Evolutionary conservation across 1,140 invertebrate genomes (phyloP).

Genomic region (Heliothis subflexa): DNA sequence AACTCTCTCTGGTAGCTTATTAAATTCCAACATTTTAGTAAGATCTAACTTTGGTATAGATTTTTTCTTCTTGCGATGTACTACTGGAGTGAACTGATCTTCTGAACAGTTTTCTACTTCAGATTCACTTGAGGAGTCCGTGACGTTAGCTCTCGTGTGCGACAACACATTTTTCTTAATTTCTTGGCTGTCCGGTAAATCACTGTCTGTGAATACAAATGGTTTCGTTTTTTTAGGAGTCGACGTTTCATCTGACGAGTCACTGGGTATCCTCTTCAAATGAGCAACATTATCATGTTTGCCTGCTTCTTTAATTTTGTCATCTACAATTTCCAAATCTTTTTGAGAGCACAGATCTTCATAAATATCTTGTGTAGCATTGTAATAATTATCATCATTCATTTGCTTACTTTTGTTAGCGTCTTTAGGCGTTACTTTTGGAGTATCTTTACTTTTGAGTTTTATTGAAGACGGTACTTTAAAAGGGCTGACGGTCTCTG

Average conservation of each 20-base stretch:
- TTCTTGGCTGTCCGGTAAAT: constrained; percentile 75
- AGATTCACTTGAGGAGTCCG: constrained; percentile 68
- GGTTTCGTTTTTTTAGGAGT: constrained; percentile 70
- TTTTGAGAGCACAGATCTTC: constrained; percentile 74
- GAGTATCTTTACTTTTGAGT: constrained; percentile 55
- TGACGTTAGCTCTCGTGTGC: constrained; percentile 46
- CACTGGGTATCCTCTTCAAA: constrained; percentile 58
- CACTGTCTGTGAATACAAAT: constrained; percentile 64
- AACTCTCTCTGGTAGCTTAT: constrained; percentile 64
- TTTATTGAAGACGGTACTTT: constrained; percentile 69
- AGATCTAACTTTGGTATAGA: constrained; percentile 65
- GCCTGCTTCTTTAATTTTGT: constrained; percentile 48
- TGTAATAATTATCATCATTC: constrained; percentile 70
- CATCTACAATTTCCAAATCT: constrained; percentile 27
- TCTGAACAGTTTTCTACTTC: constrained; percentile 63
- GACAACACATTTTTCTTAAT: constrained; percentile 66
- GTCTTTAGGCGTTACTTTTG: constrained; percentile 37
- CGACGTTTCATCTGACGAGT: constrained; percentile 65
- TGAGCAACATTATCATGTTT: constrained; percentile 46
- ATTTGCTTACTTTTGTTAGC: constrained; percentile 49
- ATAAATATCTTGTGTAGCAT: constrained; percentile 75
- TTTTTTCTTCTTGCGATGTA: constrained; percentile 59
- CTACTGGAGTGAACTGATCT: constrained; percentile 57
- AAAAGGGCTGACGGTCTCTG: constrained; percentile 58
- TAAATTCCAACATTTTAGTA: constrained; percentile 63